Evolutionary conservation across 2,797 vertebrate genomes (phyloP), one percentile per base, ranked within the genome.

Genomic region (Sebastes steindachneri): DNA sequence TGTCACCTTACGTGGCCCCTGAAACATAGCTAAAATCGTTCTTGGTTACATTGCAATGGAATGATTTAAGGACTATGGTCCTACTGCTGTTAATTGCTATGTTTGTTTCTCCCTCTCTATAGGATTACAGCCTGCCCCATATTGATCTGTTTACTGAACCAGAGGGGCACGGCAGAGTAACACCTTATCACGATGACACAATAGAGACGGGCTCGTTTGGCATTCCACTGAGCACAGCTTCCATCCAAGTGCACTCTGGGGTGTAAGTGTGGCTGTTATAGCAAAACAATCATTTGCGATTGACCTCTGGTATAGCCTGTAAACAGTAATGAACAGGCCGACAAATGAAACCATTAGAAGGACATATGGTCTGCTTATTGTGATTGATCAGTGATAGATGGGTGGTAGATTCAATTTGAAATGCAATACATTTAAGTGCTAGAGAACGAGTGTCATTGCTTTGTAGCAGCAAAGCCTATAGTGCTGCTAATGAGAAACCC

Each of bases 111-210:
- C 23, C 74, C 75, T 77, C 51, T 69, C 77, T 90, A 63, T 75
- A 99, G 98, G 97, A 99, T 95, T 99, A 99, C 92, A 96, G 96
- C 90, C 77, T 97, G 78, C 97, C 96, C 86, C 96, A 90, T 31
- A 98, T 99, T 77, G 97, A 99, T 94, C 95, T 99, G 85, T 99
- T 97, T 91, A 96, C 97, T 3, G 97, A 98, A 79, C 95, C 96
- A 0, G 95, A 96, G 84, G 98, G 98, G 53, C 86, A 84, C 3
- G 98, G 98, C 77, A 92, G 97, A 59, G 88, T 95, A 57, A 96
- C 94, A 71, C 95, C 97, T 35, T 98, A 96, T 95, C 95, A 96
- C 37, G 97, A 98, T 53, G 97, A 98, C 73, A 92, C 93, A 0
- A 95, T 97, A 86, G 97, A 99, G 89, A 95, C 95, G 0, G 95